Evolutionary conservation across 1,140 invertebrate species (phyloP).

Genomic region (Tetragnatha versicolor): DNA sequence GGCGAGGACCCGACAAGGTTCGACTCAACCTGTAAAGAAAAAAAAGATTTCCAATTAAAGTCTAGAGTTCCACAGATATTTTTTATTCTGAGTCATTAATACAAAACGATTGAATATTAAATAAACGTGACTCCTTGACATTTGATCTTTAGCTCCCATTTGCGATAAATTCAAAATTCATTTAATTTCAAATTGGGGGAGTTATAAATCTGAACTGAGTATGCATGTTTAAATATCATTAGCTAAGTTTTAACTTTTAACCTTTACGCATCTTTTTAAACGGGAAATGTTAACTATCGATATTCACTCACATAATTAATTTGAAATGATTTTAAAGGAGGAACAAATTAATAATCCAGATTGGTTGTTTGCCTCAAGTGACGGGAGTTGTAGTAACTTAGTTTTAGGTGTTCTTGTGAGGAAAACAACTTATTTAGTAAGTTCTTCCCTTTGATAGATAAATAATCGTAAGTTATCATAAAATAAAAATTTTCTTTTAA

Average conservation of each 20-base stretch:
- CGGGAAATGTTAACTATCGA: no score
- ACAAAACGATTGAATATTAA: not conserved
- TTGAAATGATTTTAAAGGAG: no score
- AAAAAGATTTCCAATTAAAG: no score
- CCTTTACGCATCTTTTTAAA: no score
- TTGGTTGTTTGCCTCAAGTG: not conserved
- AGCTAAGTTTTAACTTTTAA: no score
- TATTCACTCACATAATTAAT: no score
- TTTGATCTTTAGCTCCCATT: not conserved
- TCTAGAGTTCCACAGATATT: no score
- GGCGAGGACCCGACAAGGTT: constrained; percentile 42
- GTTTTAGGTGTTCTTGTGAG: not conserved
- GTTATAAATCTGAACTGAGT: not conserved
- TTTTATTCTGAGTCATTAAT: not conserved
- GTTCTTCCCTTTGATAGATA: not conserved
- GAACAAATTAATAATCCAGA: no score
- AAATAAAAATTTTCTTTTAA: not conserved
- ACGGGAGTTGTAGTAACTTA: not conserved
- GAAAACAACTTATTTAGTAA: not conserved
- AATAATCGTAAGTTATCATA: not conserved
- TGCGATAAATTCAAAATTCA: not conserved
- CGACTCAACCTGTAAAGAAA: constrained; percentile 34
- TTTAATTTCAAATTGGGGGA: not conserved
- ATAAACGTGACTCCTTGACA: not conserved
- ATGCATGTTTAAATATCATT: not conserved